These are phyloP conservation scores for Tetragnatha montana DNA, from an alignment of 2,888 invertebrate genomes.

Conservation along the genomic window DNA sequence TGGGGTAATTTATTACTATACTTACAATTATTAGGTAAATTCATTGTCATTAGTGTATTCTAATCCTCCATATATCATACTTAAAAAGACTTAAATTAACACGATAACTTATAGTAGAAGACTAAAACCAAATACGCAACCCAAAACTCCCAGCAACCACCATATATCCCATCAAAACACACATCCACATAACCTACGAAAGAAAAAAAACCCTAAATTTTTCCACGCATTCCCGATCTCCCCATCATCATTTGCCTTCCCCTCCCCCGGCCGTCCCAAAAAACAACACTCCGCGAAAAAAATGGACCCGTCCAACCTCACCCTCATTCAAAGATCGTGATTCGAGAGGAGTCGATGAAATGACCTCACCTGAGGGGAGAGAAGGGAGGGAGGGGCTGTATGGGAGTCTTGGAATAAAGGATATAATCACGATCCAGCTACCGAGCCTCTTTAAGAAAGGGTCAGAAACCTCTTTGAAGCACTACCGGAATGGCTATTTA, in stretches of 20 bases:
- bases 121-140: no score
- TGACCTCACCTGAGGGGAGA: constrained; percentile 54
- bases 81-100: no score
- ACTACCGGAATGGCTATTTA: constrained; percentile 66
- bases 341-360: constrained; percentile 62
- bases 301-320: constrained; percentile 18
- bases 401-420: constrained; percentile 58
- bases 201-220: no score
- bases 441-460: constrained; percentile 57
- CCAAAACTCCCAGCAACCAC: no score
- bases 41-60: no score
- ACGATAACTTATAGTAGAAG: no score
- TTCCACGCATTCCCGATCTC: not conserved
- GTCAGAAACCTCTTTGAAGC: constrained; percentile 55
- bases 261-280: not conserved
- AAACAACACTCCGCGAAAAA: not conserved
- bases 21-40: no score
- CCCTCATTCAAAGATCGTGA: constrained; percentile 56
- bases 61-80: no score
- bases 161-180: no score
- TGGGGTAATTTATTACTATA: no score
- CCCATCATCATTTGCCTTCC: not conserved
- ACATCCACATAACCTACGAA: no score
- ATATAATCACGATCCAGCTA: constrained; percentile 65
- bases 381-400: constrained; percentile 59